Evolutionary conservation across 2,113 vertebrate species (phyloP).

Genomic region (Anser cygnoides): DNA sequence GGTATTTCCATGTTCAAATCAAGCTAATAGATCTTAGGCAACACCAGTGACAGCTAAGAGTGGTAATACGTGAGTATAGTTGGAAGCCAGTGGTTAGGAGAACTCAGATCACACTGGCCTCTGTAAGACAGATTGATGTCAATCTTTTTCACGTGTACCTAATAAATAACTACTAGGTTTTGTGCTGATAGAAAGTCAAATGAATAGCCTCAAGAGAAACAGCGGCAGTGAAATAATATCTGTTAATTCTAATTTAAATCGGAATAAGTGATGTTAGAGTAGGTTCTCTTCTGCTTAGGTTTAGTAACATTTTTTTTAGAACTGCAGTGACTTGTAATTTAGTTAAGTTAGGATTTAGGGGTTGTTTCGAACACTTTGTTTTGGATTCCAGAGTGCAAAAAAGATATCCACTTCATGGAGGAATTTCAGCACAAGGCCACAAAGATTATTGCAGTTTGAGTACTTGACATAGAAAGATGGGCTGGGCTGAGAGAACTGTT

Average conservation of each 20-base stretch:
- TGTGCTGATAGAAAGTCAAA: background rate
- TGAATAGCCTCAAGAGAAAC: background rate
- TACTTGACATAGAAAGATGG: background rate
- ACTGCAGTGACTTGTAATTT: background rate
- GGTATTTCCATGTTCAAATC: constrained; percentile 50
- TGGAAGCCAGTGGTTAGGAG: background rate
- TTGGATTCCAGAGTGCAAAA: background rate
- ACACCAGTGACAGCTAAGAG: background rate
- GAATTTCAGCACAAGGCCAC: background rate
- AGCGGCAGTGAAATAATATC: background rate
- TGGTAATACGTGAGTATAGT: background rate
- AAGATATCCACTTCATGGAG: background rate
- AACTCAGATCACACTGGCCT: background rate
- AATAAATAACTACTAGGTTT: constrained; percentile 13
- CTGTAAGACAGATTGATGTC: background rate
- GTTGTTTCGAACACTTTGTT: background rate
- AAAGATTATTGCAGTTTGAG: background rate
- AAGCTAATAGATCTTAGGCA: constrained; percentile 10
- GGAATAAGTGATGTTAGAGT: background rate
- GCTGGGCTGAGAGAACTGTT: background rate
- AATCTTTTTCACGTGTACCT: background rate
- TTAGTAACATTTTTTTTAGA: background rate
- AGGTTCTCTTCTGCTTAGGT: background rate
- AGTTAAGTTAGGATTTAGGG: background rate
- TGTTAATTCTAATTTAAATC: background rate